These are phyloP conservation scores for Idaea aversata DNA, from an alignment of 2,888 invertebrate genomes.

Conservation along the genomic window DNA sequence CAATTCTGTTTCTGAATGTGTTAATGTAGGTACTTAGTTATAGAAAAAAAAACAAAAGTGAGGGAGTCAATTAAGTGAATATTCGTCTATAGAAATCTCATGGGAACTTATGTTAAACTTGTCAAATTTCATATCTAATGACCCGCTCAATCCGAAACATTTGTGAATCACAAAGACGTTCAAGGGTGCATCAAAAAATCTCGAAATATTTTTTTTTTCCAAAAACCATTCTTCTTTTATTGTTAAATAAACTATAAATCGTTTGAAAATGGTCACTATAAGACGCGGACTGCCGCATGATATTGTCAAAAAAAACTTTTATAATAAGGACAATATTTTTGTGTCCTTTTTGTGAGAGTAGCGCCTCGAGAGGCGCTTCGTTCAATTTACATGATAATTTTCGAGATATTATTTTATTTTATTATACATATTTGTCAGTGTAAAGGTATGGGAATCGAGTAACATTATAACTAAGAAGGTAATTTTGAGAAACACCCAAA, in stretches of 20 bases:
- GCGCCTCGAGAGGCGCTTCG: conserved; percentile 71
- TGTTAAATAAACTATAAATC: conserved; percentile 80
- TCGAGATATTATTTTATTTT: conserved; percentile 53
- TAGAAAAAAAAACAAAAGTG: conserved; percentile 17
- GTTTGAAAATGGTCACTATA: conserved; percentile 70
- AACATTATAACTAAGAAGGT: background rate
- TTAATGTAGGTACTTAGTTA: conserved; percentile 6
- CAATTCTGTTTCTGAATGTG: too few relatives aligned
- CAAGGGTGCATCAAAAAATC: conserved; percentile 49
- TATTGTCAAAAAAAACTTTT: conserved; percentile 45
- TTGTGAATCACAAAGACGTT: conserved; percentile 55
- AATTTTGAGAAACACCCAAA: background rate
- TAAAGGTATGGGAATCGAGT: conserved; percentile 36
- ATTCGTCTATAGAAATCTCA: conserved; percentile 46
- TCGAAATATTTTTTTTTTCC: conserved; percentile 42
- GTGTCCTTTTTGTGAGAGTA: conserved; percentile 51
- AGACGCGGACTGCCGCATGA: conserved; percentile 41
- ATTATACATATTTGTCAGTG: conserved; percentile 35
- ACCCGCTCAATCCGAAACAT: conserved; percentile 53
- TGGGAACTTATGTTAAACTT: conserved; percentile 53
- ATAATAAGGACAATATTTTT: conserved; percentile 60
- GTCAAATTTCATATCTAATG: conserved; percentile 67
- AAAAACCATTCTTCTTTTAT: conserved; percentile 61
- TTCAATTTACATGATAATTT: conserved; percentile 66
- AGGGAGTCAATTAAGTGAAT: conserved; percentile 36